Conservation (phyloP, 2,113 vertebrate species). For the Zosterops lateralis region DNA sequence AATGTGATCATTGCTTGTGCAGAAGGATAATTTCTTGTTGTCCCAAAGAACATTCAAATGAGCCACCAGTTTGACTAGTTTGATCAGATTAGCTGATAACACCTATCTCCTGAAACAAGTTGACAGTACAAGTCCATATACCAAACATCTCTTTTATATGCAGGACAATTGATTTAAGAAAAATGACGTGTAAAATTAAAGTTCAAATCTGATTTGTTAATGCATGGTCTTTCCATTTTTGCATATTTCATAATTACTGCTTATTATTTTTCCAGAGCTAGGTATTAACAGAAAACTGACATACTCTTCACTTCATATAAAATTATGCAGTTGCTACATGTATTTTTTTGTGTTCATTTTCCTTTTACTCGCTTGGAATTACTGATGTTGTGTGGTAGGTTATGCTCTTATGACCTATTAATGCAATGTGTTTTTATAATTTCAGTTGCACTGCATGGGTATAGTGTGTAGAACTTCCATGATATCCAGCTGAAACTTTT, state of each 20-base stretch:
- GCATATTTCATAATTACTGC: background rate
- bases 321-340: background rate
- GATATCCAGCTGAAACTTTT: background rate
- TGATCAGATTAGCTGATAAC: slow-evolving; percentile 3
- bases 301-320: background rate
- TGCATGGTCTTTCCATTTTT: background rate
- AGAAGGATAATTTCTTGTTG: background rate
- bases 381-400: background rate
- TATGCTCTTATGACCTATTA: background rate
- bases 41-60: background rate
- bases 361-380: background rate
- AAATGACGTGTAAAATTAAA: background rate
- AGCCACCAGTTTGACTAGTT: background rate
- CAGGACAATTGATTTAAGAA: background rate
- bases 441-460: background rate
- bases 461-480: background rate
- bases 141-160: background rate
- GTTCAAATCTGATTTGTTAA: background rate
- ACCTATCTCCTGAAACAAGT: background rate
- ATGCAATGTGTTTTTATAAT: background rate
- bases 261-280: background rate
- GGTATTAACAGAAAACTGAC: background rate
- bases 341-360: background rate
- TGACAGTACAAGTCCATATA: background rate
- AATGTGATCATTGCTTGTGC: background rate